Base-by-base conservation (phyloP, 2,113 vertebrate species). In the Osmerus eperlanus region DNA sequence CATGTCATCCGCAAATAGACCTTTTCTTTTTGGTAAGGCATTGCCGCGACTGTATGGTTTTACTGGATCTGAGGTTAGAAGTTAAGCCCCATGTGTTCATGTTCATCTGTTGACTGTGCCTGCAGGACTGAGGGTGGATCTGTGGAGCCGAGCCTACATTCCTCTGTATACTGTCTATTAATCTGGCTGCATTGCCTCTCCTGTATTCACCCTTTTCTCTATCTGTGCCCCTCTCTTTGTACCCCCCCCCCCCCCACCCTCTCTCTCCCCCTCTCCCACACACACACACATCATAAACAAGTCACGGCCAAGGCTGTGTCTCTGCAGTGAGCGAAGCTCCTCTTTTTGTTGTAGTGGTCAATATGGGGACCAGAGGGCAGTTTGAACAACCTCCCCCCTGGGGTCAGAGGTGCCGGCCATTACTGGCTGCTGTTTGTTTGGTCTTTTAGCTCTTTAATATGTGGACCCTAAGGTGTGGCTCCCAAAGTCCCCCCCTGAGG, bases 391-490 rank as follows among this genome's bases (percentile, higher is more conserved):
- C 82, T 79, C 74, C 70, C 81, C 76, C 70, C 61, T 29, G 0
- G 56, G 87, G 66, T 86, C 80, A 87, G 78, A 81, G 89, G 87
- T 89, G 85, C 86, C 67, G 72, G 71, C 67, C 70, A 81, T 72
- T 66, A 52, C 74, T 73, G 63, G 56, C 74, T 70, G 83, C 75
- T 85, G 66, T 83, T 81, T 73, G 72, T 82, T 84, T 83, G 78
- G 84, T 77, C 74, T 82, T 75, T 36, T 73, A 86, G 77, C 68
- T 77, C 76, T 86, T 81, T 84, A 78, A 71, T 87, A 63, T 84
- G 78, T 68, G 66, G 64, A 61, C 71, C 54, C 71, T 47, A 78
- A 86, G 83, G 78, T 77, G 73, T 81, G 77, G 78, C 83, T 81
- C 81, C 83, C 83, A 81, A 85, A 84, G 71, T 62, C 54, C 54